phyloP scores from a whole-genome alignment of 2,113 vertebrate species.

The Lota lota region DNA sequence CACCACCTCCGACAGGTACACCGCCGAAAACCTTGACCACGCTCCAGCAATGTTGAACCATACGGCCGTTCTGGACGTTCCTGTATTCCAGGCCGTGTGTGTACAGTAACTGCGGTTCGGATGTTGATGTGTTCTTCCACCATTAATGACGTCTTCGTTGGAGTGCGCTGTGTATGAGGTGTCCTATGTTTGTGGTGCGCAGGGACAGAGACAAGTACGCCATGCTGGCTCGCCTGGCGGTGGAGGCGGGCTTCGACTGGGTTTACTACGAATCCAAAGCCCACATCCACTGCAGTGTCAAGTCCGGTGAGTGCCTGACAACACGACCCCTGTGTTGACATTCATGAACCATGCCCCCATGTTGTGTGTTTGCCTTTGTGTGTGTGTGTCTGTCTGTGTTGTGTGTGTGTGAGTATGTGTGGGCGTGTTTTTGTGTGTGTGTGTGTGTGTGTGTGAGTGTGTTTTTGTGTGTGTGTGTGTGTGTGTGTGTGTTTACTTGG shows the following conservation, averaged over 20 bases:
- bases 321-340: background rate
- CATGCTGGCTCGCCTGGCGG: constrained; percentile 88
- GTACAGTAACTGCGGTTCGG: background rate
- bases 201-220: constrained; percentile 90
- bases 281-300: constrained; percentile 92
- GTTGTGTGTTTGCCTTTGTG: background rate
- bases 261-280: constrained; percentile 92
- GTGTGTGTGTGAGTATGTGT: background rate
- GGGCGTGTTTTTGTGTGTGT: background rate
- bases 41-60: too few species aligned
- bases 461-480: constrained; percentile 5
- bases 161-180: background rate
- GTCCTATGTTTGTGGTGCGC: background rate
- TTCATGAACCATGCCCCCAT: background rate
- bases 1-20: constrained; percentile 83
- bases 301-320: constrained; percentile 82
- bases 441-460: background rate
- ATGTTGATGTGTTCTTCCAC: background rate
- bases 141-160: background rate
- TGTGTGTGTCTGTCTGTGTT: background rate
- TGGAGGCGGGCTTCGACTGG: constrained; percentile 93
- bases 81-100: too few species aligned
- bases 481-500: constrained; percentile 26
- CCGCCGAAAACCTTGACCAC: background rate
- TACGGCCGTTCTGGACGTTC: too few species aligned